Evolutionary conservation across 2,113 vertebrate genomes (phyloP).

Genomic region (Solenodon paradoxus): DNA sequence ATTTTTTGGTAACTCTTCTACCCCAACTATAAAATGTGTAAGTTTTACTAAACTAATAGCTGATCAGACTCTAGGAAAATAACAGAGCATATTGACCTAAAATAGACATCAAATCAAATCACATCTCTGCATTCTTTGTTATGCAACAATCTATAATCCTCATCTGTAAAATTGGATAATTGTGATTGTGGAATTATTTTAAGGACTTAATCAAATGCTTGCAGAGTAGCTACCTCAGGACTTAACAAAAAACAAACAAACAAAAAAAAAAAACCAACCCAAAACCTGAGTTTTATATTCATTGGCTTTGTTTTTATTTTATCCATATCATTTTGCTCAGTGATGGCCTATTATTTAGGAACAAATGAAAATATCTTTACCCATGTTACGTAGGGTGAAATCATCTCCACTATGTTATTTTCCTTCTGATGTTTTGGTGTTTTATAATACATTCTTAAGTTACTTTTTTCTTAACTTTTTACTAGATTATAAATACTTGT

Average conservation of each 20-base stretch:
- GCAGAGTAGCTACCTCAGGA: neutral
- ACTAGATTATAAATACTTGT: neutral
- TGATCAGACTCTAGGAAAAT: neutral
- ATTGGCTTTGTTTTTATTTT: neutral
- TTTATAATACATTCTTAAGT: slow-evolving; percentile 21
- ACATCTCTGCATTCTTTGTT: neutral
- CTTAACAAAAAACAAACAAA: neutral
- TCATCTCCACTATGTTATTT: neutral
- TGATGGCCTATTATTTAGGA: neutral
- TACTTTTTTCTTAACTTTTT: slow-evolving; percentile 25
- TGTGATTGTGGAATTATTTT: neutral
- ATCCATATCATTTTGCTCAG: neutral
- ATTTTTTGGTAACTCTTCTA: neutral
- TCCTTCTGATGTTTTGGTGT: neutral
- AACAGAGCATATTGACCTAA: neutral
- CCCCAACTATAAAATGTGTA: neutral
- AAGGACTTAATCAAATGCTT: neutral
- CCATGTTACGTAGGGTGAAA: neutral
- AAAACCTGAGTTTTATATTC: neutral
- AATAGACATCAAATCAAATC: neutral
- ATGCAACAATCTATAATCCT: neutral
- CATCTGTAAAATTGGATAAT: neutral
- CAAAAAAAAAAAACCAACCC: no score
- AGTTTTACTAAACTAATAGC: slow-evolving; percentile 2
- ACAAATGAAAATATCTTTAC: neutral